Base-by-base conservation (phyloP, 2,888 invertebrate genomes). In the Dicycla oo region DNA sequence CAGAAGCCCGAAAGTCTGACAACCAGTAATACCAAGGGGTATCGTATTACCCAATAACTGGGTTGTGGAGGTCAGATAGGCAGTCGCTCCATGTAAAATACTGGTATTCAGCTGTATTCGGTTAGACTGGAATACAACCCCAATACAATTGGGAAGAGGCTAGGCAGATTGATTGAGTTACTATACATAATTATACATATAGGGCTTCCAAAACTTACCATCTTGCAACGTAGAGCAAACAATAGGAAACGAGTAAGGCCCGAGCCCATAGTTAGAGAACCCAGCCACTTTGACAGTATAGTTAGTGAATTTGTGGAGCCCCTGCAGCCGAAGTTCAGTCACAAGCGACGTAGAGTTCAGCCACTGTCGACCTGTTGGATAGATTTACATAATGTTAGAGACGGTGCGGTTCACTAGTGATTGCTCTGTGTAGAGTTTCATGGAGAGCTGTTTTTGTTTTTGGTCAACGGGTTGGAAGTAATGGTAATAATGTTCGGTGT, bases 271-370 rank as follows among this genome's bases (percentile, higher is more conserved):
- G 85, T 97, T 97, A 0, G 98, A 99, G 91, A 97, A 98, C 2
- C 98, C 98, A 82, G 98, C 96, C 23, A 98, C 98, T 92, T 98
- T 97, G 84, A 99, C 97, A 45, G 98, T 98, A 92, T 99, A 99
- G 96, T 99, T 99, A 45, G 98, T 98, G 90, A 97, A 98, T 91
- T 98, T 98, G 87, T 97, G 96, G 74, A 99, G 93, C 4, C 98
- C 97, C 92, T 98, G 98, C 68, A 98, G 93, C 84, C 98, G 97
- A 13, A 98, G 97, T 90, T 98, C 98, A 65, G 97, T 97, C 88
- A 97, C 98, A 20, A 98, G 97, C 7, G 98, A 98, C 6, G 96
- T 96, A 38, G 94, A 91, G 84, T 96, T 96, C 78, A 91, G 82
- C 94, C 95, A 95, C 66, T 92, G 93, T 73, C 96, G 94, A 91